Evolutionary conservation across 2,888 invertebrate species (phyloP), one percentile per base, ranked within the genome.

Genomic region (Petrolisthes cinctipes): DNA sequence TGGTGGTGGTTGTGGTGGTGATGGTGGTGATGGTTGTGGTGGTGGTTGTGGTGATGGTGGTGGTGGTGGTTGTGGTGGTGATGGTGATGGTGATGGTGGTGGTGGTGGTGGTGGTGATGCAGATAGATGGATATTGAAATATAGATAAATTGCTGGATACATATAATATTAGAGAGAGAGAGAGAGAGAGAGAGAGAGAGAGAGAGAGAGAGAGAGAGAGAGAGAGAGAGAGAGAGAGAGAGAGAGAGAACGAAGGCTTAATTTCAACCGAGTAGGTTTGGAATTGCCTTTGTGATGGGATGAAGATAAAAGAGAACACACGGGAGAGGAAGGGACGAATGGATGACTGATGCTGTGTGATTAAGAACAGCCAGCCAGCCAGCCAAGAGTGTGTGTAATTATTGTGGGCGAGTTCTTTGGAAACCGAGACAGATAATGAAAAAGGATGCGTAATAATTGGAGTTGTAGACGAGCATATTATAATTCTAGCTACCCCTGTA

Each of bases 181-280:
- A 61, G 61, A 61, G 61, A 61, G 61, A 61, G 71, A 71, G 71
- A 71, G 71, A 71, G 71, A 71, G 71, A 71, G 61, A 61, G 61
- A 61, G 61, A 61, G 61, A 61, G 61, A 61, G 61, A 61, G 61
- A 61, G 61, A 61, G 61, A 61, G 61, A 61, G 71, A 71, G 71
- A 71, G 9, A 11, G n/a, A 71, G 71, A 17, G 71, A 17, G 71
- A 71, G 71, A 71, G 7, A 17, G n/a, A 71, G 71, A 17, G 71
- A 71, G 61, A 11, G 71, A 17, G 71, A 71, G 71, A 71, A n/a
- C 9, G n/a, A n/a, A 17, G 14, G 20, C 20, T 20, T n/a, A 71
- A 17, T 61, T 61, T 37, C 37, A 37, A 37, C 37, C 37, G 37
- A 37, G 37, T 37, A 37, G 37, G 37, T 37, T 37, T 37, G 37